Conservation (phyloP, 35 echinoderm and acorn worm genomes). For the Stichopus chloronotus region DNA sequence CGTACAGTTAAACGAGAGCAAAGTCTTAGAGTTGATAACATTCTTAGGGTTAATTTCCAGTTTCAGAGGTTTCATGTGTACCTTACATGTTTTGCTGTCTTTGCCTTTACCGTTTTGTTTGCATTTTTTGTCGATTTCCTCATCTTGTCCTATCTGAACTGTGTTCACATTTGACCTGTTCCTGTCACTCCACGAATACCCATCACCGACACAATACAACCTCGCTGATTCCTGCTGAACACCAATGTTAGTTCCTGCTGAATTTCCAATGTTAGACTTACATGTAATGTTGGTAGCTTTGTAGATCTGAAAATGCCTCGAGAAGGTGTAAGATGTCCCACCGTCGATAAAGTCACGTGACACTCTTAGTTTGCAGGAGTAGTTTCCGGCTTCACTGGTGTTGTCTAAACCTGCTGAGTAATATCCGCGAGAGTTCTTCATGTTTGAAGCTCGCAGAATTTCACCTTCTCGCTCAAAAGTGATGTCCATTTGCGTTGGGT, state of each 20-base stretch:
- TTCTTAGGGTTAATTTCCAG: neutral
- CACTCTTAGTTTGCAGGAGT: neutral
- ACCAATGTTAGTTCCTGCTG: too few species aligned
- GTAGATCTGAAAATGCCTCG: neutral
- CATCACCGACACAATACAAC: neutral
- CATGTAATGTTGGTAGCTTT: neutral
- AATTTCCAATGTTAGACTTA: neutral
- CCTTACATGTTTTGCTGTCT: neutral
- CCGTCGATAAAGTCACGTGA: neutral
- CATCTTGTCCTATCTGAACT: neutral
- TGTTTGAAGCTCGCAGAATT: neutral
- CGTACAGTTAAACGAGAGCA: neutral
- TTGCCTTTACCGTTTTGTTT: neutral
- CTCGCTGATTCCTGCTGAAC: neutral
- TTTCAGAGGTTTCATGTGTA: neutral
- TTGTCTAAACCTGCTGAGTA: neutral
- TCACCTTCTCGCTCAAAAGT: neutral
- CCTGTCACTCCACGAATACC: neutral
- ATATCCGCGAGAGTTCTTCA: neutral
- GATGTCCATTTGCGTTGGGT: neutral
- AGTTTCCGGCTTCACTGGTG: neutral
- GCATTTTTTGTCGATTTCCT: neutral
- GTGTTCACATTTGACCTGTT: neutral
- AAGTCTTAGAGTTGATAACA: neutral
- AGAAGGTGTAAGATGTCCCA: neutral